Conservation (phyloP, 1,140 invertebrate species). For the Scaptomyza pallida region DNA sequence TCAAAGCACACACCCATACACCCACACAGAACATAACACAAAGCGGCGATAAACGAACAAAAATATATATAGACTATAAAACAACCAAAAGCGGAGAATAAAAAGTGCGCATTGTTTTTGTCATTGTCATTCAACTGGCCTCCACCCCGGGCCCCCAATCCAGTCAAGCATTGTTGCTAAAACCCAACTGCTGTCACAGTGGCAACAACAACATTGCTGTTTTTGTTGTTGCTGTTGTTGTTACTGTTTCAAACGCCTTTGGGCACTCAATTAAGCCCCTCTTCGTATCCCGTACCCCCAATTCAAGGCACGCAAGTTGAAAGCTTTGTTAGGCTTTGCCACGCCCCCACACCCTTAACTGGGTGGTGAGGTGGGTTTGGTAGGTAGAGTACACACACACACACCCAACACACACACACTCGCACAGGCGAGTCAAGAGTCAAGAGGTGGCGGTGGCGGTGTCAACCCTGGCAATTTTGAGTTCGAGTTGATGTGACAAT, state of each 20-base stretch:
- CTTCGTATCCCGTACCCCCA: constrained; percentile 8
- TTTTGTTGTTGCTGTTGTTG: constrained; percentile 6
- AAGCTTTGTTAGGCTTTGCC: constrained; percentile 43
- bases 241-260: constrained; percentile 53
- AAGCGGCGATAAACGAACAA: constrained; percentile 34
- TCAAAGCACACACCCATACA: not conserved
- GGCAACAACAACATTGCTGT: too few species aligned
- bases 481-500: constrained; percentile 85
- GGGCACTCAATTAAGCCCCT: constrained; percentile 71
- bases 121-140: constrained; percentile 36
- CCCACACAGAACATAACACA: constrained; percentile 10
- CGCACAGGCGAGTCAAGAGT: not conserved
- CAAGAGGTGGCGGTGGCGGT: not conserved
- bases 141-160: not conserved
- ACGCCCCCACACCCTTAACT: constrained; percentile 20
- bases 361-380: not conserved
- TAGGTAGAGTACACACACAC: not conserved
- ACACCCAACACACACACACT: not conserved
- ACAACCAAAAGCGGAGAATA: not conserved
- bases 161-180: too few species aligned
- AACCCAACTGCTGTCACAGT: constrained; percentile 18
- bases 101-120: constrained; percentile 46
- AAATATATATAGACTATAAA: too few species aligned
- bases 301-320: constrained; percentile 63
- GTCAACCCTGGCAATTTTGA: constrained; percentile 12